These are phyloP conservation scores for Fragum fragum DNA, from an alignment of 2,888 invertebrate genomes.

Conservation along the genomic window DNA sequence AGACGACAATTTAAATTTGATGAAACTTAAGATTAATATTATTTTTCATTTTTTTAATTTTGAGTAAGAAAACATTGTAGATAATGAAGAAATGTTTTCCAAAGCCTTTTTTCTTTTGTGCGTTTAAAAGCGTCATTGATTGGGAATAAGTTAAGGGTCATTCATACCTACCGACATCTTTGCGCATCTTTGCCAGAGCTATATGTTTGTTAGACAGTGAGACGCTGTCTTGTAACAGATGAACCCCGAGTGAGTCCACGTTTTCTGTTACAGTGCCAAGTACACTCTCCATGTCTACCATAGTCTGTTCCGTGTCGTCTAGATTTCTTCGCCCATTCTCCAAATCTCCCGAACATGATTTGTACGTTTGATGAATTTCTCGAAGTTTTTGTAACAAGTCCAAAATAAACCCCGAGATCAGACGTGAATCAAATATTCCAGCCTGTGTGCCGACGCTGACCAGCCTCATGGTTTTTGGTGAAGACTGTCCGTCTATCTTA, in stretches of 20 bases:
- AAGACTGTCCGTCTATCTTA: neutral
- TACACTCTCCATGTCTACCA: conserved; percentile 38
- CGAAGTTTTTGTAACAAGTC: conserved; percentile 55
- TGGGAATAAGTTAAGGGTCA: too few species aligned
- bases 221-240: conserved; percentile 45
- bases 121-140: too few species aligned
- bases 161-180: conserved; percentile 55
- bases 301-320: conserved; percentile 30
- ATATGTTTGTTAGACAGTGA: conserved; percentile 28
- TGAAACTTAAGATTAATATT: too few species aligned
- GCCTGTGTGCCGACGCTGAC: conserved; percentile 49
- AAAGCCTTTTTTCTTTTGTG: too few species aligned
- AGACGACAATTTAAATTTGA: too few species aligned
- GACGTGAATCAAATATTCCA: conserved; percentile 33
- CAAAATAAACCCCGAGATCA: conserved; percentile 39
- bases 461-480: neutral
- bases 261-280: conserved; percentile 37
- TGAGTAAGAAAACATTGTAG: too few species aligned
- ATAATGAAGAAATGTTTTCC: too few species aligned
- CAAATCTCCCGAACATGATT: conserved; percentile 33
- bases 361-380: conserved; percentile 48
- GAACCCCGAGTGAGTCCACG: conserved; percentile 46
- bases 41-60: too few species aligned
- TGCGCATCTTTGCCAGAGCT: conserved; percentile 37
- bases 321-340: conserved; percentile 31